Evolutionary conservation across 2,113 vertebrate species (phyloP), one percentile per base, ranked within the genome.

Genomic region (Gasterosteus nipponicus): DNA sequence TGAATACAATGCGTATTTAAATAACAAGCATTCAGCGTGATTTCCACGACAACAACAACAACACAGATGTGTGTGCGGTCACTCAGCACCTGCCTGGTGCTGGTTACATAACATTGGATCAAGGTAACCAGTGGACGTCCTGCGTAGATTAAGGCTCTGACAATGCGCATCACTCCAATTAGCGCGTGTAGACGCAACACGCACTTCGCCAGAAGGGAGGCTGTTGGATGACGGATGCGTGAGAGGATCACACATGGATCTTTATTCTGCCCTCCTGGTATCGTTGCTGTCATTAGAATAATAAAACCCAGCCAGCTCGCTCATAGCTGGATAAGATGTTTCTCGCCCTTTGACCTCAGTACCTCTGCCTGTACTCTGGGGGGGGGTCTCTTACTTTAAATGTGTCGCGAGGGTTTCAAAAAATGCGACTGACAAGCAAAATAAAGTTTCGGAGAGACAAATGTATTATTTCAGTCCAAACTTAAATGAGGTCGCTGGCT

Each of bases 71-170:
- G 14, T 19, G 57, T 38, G 18, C 60, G 10, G 38, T 29, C 14
- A 44, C 73, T 35, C 16, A 33, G 7, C 41, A 46, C 6, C 29
- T 33, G 54, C 10, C 33, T 22, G n/a, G 1, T 35, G 42, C 41
- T 59, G 59, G 44, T 60, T 77, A n/a, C 58, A 12, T 39, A 33
- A 63, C 16, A 42, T 76, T 54, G 46, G 68, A 69, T 65, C 39
- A 46, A 65, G 39, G 60, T 49, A 80, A 66, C 44, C 26, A 18
- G 18, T 54, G 12, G 39, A 39, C 72, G 26, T 60, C 15, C 39
- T 64, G 31, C 47, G 44, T 63, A 18, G 60, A 75, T 81, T 19
- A 51, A 44, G 31, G 29, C 63, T 65, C 65, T 62, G 78, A 65
- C 68, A 39, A 53, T 59, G 38, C 18, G 16, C 47, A 19, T 46